Evolutionary conservation across 92 coral and sea anemone species (phyloP), one percentile per base, ranked within the genome.

Genomic region (Metridium senile): DNA sequence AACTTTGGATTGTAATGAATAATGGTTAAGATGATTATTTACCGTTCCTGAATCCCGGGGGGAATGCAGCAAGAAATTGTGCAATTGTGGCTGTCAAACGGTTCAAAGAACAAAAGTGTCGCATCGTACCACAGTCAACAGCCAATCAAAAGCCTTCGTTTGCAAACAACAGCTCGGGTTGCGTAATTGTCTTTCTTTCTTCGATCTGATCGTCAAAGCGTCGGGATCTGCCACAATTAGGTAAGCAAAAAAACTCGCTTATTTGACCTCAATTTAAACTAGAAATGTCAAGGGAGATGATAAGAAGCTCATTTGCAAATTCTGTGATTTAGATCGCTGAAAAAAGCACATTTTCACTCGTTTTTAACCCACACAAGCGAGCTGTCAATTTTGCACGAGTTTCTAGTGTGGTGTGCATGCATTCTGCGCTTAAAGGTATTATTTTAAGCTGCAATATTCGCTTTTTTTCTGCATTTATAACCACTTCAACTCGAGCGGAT

Each of bases 81-180:
- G 65, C 65, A 59, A 59, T 54, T 8, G 4, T 26, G 27, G n/a
- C 17, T 28, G 39, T 31, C 39, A 28, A 58, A 63, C 45, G 43
- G 69, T 63, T 39, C 69, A 63, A 63, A 63, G 69, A 63, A 27
- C 69, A 63, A 26, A 26, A 19, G 2, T 59, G 61, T 54, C 49
- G 28, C 39, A 63, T 63, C 69, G 10, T 3, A 28, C 69, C 69
- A 63, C 49, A 13, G 49, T 39, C 8, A 39, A 39, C 49, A 39
- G 49, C 49, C 49, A 39, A 39, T 39, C 49, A 39, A 4, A 6
- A 13, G 13, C 13, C 49, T 6, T 39, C 49, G 6, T 39, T 39
- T 13, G 49, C 49, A 39, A 39, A 39, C 49, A 39, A 39, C 13
- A 4, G 13, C 13, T 39, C 6, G 8, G 13, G 49, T 39, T 13